These are phyloP conservation scores for Sebastiscus tertius DNA, from an alignment of 2,797 vertebrate species.

Conservation along the genomic window DNA sequence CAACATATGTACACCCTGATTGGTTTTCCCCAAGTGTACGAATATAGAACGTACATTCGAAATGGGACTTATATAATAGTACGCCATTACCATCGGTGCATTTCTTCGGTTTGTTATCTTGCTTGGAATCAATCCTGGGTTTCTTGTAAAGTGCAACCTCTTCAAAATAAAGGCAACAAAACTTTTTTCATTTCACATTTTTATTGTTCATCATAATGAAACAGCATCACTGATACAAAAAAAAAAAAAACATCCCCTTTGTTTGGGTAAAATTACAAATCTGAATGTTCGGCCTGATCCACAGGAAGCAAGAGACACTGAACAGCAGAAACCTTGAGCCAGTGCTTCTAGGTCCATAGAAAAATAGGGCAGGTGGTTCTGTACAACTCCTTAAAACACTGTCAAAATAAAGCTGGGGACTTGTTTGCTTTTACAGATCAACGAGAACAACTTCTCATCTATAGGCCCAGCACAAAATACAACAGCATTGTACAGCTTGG, in stretches of 20 bases:
- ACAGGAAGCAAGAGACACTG: slow-evolving; percentile 57
- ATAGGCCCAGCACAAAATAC: slow-evolving; percentile 22
- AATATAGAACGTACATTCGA: background rate
- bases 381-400: slow-evolving; percentile 35
- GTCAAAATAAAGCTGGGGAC: slow-evolving; percentile 19
- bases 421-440: slow-evolving; percentile 26
- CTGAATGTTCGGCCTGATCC: slow-evolving; percentile 65
- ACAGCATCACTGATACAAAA: slow-evolving; percentile 81
- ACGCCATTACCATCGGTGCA: background rate
- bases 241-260: slow-evolving; percentile 73
- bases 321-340: slow-evolving; percentile 43
- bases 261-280: slow-evolving; percentile 75
- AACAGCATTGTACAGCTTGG: slow-evolving; percentile 46
- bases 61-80: background rate
- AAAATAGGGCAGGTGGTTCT: slow-evolving; percentile 62
- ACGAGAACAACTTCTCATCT: slow-evolving; percentile 4
- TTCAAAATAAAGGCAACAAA: background rate
- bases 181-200: slow-evolving; percentile 71
- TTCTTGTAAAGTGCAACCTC: background rate
- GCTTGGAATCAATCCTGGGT: background rate
- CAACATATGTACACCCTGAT: slow-evolving; percentile 30
- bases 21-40: background rate
- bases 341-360: slow-evolving; percentile 54
- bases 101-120: background rate
- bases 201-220: slow-evolving; percentile 81